Evolutionary conservation across 37 sponge, comb jelly and placozoan genomes (phyloP).

Genomic region (Lycopodina hypogea): DNA sequence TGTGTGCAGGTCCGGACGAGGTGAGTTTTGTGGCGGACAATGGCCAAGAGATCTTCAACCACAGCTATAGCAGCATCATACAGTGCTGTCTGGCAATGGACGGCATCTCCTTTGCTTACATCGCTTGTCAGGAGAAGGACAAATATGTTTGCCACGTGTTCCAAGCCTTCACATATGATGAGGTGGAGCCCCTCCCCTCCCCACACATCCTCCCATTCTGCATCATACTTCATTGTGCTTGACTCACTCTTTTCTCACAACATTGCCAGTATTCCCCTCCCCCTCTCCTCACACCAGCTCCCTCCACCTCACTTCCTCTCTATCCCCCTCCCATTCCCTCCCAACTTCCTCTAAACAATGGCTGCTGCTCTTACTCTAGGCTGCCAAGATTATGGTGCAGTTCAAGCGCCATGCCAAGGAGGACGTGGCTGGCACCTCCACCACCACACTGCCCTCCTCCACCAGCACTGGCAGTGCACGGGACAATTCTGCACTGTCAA

Average conservation of each 20-base stretch:
- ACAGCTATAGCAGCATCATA: conserved; percentile 40
- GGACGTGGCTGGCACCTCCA: neutral
- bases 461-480: neutral
- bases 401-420: conserved; percentile 24
- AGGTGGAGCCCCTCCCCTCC: conserved; percentile 31
- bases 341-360: no score
- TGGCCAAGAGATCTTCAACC: conserved; percentile 54
- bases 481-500: neutral
- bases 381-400: conserved; percentile 15
- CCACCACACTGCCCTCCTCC: neutral
- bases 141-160: conserved; percentile 62
- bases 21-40: conserved; percentile 60
- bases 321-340: neutral
- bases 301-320: neutral
- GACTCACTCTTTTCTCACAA: neutral
- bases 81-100: conserved; percentile 44
- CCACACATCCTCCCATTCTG: neutral
- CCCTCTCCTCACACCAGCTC: neutral
- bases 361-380: conserved; percentile 16
- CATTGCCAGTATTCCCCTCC: neutral
- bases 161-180: conserved; percentile 47
- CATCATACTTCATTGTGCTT: neutral
- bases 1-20: conserved; percentile 13
- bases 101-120: conserved; percentile 63
- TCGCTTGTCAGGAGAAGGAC: conserved; percentile 12